Evolutionary conservation across 2,113 vertebrate species (phyloP).

Genomic region (Podilymbus podiceps): DNA sequence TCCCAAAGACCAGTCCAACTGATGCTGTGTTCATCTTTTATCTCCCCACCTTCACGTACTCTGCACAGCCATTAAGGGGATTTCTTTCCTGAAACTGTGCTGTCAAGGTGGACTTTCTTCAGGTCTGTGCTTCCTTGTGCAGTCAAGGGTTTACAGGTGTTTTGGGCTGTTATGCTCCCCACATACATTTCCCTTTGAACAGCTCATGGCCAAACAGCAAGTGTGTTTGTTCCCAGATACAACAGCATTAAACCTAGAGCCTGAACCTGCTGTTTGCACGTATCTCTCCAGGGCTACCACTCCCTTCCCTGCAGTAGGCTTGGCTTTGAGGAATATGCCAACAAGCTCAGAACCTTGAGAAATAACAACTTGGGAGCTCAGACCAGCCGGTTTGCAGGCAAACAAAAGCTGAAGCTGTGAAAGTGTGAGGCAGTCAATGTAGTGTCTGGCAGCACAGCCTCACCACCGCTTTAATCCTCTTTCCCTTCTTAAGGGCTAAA

Average conservation of each 20-base stretch:
- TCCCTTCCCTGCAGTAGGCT: not conserved
- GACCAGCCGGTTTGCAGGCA: conserved; percentile 22
- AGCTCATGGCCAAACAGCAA: not conserved
- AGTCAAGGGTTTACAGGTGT: not conserved
- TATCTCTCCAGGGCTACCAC: not conserved
- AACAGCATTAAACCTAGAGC: not conserved
- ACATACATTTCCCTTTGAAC: not conserved
- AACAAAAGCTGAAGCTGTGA: conserved; percentile 32
- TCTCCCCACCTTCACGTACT: not conserved
- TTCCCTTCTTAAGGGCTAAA: not conserved
- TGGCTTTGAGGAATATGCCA: not conserved
- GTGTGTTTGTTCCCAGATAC: not conserved
- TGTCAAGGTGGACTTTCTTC: not conserved
- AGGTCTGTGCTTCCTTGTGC: not conserved
- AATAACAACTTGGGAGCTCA: not conserved
- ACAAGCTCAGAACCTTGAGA: not conserved
- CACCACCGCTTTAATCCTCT: conserved; percentile 7
- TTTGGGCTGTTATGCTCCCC: not conserved
- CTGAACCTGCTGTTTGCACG: not conserved
- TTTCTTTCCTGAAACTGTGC: not conserved
- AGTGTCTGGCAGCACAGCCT: conserved; percentile 10
- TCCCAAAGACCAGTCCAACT: not conserved
- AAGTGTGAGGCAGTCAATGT: not conserved
- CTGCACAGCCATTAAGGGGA: not conserved
- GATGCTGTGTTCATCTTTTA: not conserved